Evolutionary conservation across 2,113 vertebrate species (phyloP).

Genomic region (Muntiacus reevesi): DNA sequence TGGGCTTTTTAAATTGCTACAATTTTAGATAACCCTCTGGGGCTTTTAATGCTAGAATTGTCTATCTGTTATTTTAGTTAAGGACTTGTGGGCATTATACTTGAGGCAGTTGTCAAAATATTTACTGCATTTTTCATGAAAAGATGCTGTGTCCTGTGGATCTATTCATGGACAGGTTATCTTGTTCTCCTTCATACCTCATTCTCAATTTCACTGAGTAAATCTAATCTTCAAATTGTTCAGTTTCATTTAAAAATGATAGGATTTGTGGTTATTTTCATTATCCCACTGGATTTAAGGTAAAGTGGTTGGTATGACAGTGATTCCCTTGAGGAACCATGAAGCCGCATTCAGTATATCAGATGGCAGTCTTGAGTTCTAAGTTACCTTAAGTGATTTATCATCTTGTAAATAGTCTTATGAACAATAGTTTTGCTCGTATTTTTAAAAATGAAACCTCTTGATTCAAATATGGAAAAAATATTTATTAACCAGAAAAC

Average conservation of each 20-base stretch:
- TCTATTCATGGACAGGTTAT: neutral
- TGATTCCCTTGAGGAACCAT: neutral
- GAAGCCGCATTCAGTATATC: neutral
- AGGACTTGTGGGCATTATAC: neutral
- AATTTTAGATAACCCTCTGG: neutral
- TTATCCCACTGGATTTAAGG: neutral
- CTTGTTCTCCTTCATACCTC: neutral
- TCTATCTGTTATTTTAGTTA: neutral
- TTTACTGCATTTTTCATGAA: neutral
- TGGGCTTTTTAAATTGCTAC: neutral
- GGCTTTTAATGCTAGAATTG: neutral
- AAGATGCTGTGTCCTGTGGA: neutral
- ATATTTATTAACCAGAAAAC: neutral
- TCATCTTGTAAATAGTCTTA: neutral
- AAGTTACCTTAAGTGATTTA: neutral
- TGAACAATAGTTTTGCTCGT: neutral
- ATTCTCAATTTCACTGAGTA: neutral
- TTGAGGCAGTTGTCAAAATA: neutral
- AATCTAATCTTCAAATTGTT: neutral
- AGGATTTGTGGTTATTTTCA: neutral
- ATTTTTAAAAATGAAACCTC: slow-evolving; percentile 4
- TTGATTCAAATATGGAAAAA: neutral
- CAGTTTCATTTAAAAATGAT: neutral
- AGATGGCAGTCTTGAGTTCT: neutral
- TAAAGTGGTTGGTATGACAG: neutral